Evolutionary conservation across 2,797 vertebrate genomes (phyloP), one percentile per base, ranked within the genome.

Genomic region (Cossypha dichroa): DNA sequence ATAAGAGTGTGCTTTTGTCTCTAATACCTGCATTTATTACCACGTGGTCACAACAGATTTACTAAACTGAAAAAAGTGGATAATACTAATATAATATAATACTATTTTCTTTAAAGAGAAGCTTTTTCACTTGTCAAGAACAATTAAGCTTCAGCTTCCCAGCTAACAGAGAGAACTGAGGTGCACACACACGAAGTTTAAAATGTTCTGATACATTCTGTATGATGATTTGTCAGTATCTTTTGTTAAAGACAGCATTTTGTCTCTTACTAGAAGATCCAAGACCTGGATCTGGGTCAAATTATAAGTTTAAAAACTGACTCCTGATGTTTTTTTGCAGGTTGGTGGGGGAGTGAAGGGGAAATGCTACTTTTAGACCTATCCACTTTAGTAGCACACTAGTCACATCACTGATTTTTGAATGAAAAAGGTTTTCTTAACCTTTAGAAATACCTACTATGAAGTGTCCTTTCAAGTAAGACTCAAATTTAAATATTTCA

Each of bases 171-270:
- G 12, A 51, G 20, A 80, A 80, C 0, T 33, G 13, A 56, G 34
- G 19, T 9, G 15, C 7, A n/a, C 5, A 10, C 4, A 7, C 2
- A 25, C 1, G 1, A 10, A 41, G 15, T 3, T 40, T 20, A 46
- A 33, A 48, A 73, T 3, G 2, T 16, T 72, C 36, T 69, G 33
- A 67, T 16, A 46, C 8, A 51, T 48, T 4, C 22, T 56, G 4
- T 2, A 28, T 0, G 2, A 63, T 22, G 26, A 69, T 40, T 21
- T 76, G 6, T 29, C 23, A 68, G 17, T 29, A 59, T 11, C 25
- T 77, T 36, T 45, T 10, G 2, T 33, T 76, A 21, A 55, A 73
- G 40, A 40, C 11, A 62, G 15, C 8, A 49, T 28, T 52, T 46
- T 1, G 5, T 11, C 10, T 67, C 23, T 52, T 34, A 56, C 21